Base-by-base conservation (phyloP, 2,797 vertebrate species). In the Lutjanus argentimaculatus region DNA sequence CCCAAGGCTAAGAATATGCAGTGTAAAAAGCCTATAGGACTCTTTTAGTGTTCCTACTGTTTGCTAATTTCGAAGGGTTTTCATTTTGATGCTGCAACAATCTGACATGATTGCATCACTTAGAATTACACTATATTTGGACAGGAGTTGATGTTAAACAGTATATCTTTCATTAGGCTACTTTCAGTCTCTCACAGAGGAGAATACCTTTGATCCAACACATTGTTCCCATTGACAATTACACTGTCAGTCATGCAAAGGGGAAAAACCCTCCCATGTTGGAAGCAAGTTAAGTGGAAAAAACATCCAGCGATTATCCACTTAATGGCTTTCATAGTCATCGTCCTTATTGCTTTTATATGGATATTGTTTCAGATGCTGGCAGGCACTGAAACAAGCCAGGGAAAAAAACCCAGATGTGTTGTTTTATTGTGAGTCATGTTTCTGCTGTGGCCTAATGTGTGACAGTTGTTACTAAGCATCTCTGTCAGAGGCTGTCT, bases 321-420 rank as follows among this genome's bases (percentile, higher is more conserved):
- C 88, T 93, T 89, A 88, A 91, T 87, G 64, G 64, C 77, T 85
- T 90, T 91, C 90, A 79, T 77, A 81, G 82, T 80, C 77, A 73
- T 83, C 67, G 49, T 91, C 76, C 61, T 88, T 79, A 78, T 86
- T 77, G 82, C 49, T 88, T 85, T 84, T 83, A 69, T 89, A 77
- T 76, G 89, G 56, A 77, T 87, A 83, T 91, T 89, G 92, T 94
- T 94, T 93, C 87, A 90, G 75, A 77, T 22, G 73, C 85, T 94
- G 87, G 75, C 90, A 90, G 81, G 82, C 75, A 71, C 85, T 93
- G 82, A 94, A 93, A 92, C 88, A 83, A 80, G 74, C 77, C 79
- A 84, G 75, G 80, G 43, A 79, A 42, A 22, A 22, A 42, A 88
- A 85, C 64, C 85, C 83, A 83, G 76, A 74, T 92, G 90, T 91